Evolutionary conservation across 2,797 vertebrate species (phyloP), one percentile per base, ranked within the genome.

Genomic region (Phrynocephalus vlangalii): DNA sequence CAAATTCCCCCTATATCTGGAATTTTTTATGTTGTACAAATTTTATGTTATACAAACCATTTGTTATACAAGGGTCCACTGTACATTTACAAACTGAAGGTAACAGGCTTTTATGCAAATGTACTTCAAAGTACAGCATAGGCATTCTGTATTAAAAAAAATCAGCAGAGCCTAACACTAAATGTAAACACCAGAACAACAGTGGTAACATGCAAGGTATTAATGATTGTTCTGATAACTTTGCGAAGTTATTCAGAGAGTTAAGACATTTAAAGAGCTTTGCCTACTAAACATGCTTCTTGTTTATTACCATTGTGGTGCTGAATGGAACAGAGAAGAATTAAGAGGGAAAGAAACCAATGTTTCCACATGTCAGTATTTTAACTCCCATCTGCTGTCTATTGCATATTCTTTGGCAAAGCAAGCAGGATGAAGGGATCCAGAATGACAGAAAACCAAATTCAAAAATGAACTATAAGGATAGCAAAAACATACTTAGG

Each of bases 21-120:
- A 44, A 44, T 44, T 5, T 44, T 44, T 44, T 44, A 44, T 44
- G 38, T 44, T 44, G 38, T 44, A 44, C 5, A 44, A 44, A 44
- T 44, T 5, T 44, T 44, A 44, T 44, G 38, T 44, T 44, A 4
- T 44, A 44, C 3, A 44, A 44, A 44, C 38, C 38, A 44, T 44
- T 44, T 44, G 38, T 44, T 44, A 44, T 44, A 44, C 38, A 44
- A 44, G 38, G 38, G 38, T 44, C 38, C 38, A 44, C 38, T 44
- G 68, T 78, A 76, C 33, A 48, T 26, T 38, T 18, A 1, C 2
- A 18, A 50, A 76, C 30, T 52, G 22, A 60, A 82, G 26, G 13
- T 20, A 87, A 82, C 18, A 71, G 83, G n/a, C 10, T 71, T 86
- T 68, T 30, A 52, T 79, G 52, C n/a, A 75, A 67, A n/a, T 50